Evolutionary conservation across 2,113 vertebrate species (phyloP).

Genomic region (Gobius niger): DNA sequence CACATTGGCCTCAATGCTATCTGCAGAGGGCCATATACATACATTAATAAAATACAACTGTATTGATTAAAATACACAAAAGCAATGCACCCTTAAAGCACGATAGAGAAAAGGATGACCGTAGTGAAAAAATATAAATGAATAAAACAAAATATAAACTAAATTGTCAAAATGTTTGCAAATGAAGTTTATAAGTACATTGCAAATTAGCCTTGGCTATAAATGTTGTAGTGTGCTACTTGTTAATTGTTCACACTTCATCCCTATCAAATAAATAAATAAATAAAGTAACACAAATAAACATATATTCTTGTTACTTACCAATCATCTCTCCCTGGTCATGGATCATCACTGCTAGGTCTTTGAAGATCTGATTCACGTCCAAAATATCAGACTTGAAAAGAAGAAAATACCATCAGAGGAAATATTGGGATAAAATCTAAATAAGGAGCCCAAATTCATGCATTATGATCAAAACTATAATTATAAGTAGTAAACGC

Average conservation of each 20-base stretch:
- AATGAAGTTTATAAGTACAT: no score
- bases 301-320: slow-evolving; percentile 62
- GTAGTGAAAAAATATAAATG: no score
- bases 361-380: slow-evolving; percentile 98
- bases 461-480: no score
- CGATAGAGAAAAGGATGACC: no score
- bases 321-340: slow-evolving; percentile 98
- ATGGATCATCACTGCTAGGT: slow-evolving; percentile 97
- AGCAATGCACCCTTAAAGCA: no score
- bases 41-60: background rate
- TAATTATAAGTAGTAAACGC: background rate
- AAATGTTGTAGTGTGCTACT: no score
- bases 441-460: background rate
- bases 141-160: no score
- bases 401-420: background rate
- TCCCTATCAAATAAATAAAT: no score
- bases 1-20: slow-evolving; percentile 97
- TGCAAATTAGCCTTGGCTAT: no score
- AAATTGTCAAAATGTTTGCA: no score
- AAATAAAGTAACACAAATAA: background rate
- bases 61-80: no score
- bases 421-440: background rate
- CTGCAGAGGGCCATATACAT: slow-evolving; percentile 66
- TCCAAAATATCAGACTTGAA: slow-evolving; percentile 94
- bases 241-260: no score